phyloP scores from a whole-genome alignment of 2,113 vertebrate genomes.

The Dendrocopos noguchii region DNA sequence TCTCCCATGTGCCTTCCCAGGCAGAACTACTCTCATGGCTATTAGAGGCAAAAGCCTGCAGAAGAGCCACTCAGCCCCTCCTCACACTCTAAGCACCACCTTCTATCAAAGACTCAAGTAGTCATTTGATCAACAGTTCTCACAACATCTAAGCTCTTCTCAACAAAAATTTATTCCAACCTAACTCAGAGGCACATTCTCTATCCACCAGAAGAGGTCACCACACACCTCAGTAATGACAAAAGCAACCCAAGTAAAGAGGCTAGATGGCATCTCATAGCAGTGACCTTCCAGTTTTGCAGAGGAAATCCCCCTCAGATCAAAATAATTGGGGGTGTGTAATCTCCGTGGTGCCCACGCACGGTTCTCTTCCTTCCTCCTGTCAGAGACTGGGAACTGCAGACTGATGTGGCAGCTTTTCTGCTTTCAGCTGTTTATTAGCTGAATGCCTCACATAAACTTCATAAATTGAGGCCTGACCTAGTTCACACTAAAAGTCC shows the following conservation, averaged over 20 bases:
- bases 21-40: not conserved
- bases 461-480: not conserved
- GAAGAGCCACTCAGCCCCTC: not conserved
- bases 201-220: conserved; percentile 32
- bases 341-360: not conserved
- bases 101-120: not conserved
- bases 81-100: accelerated
- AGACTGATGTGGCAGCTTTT: accelerated
- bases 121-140: not conserved
- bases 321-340: accelerated
- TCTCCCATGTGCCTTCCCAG: not conserved
- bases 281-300: not conserved
- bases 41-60: not conserved
- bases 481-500: not conserved
- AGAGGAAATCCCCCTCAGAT: not conserved
- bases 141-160: accelerated
- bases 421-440: not conserved
- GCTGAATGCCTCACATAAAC: not conserved
- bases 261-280: not conserved
- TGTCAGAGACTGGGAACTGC: not conserved
- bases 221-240: not conserved
- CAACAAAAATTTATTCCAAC: not conserved
- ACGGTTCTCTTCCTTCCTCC: not conserved
- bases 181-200: not conserved
- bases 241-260: not conserved